Evolutionary conservation across 2,113 vertebrate genomes (phyloP).

Genomic region (Cavia aperea): DNA sequence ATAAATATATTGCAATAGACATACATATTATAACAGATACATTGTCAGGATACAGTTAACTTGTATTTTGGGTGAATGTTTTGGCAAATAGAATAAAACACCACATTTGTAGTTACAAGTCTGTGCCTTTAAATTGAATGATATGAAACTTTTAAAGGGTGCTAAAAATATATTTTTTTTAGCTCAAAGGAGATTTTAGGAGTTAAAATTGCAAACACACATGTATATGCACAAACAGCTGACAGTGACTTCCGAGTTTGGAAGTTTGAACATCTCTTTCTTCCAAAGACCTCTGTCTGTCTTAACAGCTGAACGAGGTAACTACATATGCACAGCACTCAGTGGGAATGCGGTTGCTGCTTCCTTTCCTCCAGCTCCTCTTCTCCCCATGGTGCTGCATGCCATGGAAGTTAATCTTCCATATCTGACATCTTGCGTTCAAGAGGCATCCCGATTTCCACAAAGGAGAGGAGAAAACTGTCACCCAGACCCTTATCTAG

Average conservation of each 20-base stretch:
- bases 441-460: neutral
- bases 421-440: slow-evolving; percentile 15
- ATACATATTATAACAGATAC: neutral
- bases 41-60: slow-evolving; percentile 11
- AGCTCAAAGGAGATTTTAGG: neutral
- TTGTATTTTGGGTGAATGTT: neutral
- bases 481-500: slow-evolving; percentile 40
- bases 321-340: neutral
- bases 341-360: neutral
- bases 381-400: neutral
- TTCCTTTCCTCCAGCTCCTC: neutral
- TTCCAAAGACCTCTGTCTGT: neutral
- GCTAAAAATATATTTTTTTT: neutral
- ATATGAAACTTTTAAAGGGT: neutral
- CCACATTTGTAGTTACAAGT: neutral
- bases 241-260: neutral
- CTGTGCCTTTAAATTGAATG: neutral
- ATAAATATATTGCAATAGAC: neutral
- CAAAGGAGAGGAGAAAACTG: slow-evolving; percentile 16
- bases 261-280: neutral
- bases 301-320: neutral
- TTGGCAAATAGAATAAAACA: neutral
- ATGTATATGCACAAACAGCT: no score
- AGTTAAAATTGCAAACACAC: neutral
- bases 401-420: neutral